Percentiles rank a stretch among this genome's conserved stretches.
These are phyloP conservation scores for Drosophila putrida DNA, from an alignment of 2,888 invertebrate genomes.

Conservation along the genomic window DNA sequence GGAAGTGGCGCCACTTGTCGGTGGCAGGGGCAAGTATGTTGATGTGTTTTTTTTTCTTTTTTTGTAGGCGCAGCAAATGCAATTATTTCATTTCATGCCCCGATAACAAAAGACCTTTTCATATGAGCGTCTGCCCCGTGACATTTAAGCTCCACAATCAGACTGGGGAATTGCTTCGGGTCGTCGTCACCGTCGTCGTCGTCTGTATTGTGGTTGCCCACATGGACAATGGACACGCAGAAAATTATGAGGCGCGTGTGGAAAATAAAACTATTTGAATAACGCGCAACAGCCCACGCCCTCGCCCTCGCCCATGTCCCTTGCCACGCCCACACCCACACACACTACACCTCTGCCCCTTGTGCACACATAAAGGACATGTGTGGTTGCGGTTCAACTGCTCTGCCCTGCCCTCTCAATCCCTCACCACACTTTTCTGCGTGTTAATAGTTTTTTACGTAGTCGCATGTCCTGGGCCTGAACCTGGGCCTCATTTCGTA, in stretches of 20 bases:
- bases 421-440: conserved; percentile 35
- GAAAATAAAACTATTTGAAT: conserved; percentile 77
- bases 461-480: conserved; percentile 58
- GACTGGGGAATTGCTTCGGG: conserved; percentile 61
- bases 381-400: conserved; percentile 15
- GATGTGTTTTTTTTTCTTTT: conserved; percentile 17
- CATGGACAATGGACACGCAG: conserved; percentile 62
- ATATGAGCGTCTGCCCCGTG: conserved; percentile 40
- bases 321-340: conserved; percentile 21
- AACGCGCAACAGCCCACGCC: conserved; percentile 60
- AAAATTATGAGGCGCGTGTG: conserved; percentile 53
- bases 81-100: conserved; percentile 71
- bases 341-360: background rate
- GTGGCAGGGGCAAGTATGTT: conserved; percentile 5
- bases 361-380: conserved; percentile 18
- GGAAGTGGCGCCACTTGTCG: conserved; percentile 19
- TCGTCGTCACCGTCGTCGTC: conserved; percentile 38
- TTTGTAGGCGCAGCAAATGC: conserved; percentile 73
- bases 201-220: conserved; percentile 29
- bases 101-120: conserved; percentile 43
- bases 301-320: conserved; percentile 13
- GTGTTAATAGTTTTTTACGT: conserved; percentile 70
- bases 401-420: background rate
- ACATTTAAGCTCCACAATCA: conserved; percentile 51
- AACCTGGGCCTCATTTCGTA: conserved; percentile 43